A percentile compares a stretch with the other conserved stretches of the same genome.
Evolutionary conservation across 2,113 vertebrate genomes (phyloP).

Genomic region (Mobula hypostoma): DNA sequence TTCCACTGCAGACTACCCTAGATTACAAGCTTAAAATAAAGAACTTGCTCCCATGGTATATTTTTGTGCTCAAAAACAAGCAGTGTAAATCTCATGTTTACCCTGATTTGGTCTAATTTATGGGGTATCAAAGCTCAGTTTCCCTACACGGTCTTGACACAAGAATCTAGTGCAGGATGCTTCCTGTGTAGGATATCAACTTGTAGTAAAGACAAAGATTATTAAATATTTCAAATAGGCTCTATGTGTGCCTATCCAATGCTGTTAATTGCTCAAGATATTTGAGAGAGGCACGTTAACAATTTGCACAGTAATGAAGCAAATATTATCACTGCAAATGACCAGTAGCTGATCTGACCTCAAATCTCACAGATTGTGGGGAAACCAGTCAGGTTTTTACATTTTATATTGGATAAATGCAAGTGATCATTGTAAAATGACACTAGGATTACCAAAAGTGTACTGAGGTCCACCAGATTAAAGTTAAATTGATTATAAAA

Average conservation of each 20-base stretch:
- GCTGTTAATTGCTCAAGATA: background rate
- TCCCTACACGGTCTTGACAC: no score
- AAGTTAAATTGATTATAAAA: background rate
- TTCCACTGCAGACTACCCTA: no score
- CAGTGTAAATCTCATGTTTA: no score
- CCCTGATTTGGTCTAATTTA: no score
- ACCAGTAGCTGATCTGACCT: background rate
- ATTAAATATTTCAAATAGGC: no score
- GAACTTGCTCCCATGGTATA: no score
- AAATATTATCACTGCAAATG: background rate
- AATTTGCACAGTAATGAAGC: background rate
- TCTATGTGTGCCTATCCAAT: background rate
- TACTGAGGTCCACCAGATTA: background rate
- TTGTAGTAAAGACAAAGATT: no score
- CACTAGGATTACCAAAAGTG: background rate
- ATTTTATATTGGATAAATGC: background rate
- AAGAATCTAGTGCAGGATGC: no score
- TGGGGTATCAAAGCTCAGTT: no score
- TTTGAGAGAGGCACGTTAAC: background rate
- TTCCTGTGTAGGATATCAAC: no score
- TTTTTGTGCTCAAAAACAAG: no score
- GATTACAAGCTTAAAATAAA: no score
- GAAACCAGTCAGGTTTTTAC: background rate
- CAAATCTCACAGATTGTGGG: background rate
- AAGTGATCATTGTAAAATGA: background rate